Base-by-base conservation (phyloP, 2,888 invertebrate species). In the Cerastoderma edule region DNA sequence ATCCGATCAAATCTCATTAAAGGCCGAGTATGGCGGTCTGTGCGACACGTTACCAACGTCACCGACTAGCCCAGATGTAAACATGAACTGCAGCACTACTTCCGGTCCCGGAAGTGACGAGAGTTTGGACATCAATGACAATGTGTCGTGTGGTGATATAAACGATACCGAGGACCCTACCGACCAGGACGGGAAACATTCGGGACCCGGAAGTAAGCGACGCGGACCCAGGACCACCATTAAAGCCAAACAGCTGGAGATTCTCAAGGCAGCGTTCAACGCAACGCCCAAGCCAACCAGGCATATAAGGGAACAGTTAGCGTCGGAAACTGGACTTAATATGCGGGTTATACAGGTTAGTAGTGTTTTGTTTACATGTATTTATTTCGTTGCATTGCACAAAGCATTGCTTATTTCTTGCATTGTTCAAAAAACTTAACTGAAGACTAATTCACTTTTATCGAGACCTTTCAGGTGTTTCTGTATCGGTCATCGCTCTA, bases 281-380 rank as follows among this genome's bases (percentile, higher is more conserved):
- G 98, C 98, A 92, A 99, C 99, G 77, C 99, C 99, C 83, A 99
- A 99, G 94, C 99, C 99, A n/a, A 99, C 99, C 85, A 95, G 99
- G 92, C 99, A 99, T 93, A 99, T 99, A 94, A 95, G 99, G 92
- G 99, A 99, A 94, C 99, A 99, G 94, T 95, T 99, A 89, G 99
- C 99, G 87, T 98, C 99, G 94, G 99, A 99, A 93, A 99, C 99
- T 35, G 99, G 99, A 22, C 94, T 99, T 83, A 99, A 99, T 67
- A 99, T 99, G 99, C 95, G 99, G 93, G 99, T 99, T 88, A 99
- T 99, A 95, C 99, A 99, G 96, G 99, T 99, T 93, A 93, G 94
- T 56, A n/a, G n/a, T n/a, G n/a, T n/a, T n/a, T n/a, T n/a, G n/a
- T n/a, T n/a, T n/a, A n/a, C n/a, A n/a, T n/a, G n/a, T n/a, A n/a